phyloP scores from a whole-genome alignment of 1,140 invertebrate species.

The Heliconius hermathena region DNA sequence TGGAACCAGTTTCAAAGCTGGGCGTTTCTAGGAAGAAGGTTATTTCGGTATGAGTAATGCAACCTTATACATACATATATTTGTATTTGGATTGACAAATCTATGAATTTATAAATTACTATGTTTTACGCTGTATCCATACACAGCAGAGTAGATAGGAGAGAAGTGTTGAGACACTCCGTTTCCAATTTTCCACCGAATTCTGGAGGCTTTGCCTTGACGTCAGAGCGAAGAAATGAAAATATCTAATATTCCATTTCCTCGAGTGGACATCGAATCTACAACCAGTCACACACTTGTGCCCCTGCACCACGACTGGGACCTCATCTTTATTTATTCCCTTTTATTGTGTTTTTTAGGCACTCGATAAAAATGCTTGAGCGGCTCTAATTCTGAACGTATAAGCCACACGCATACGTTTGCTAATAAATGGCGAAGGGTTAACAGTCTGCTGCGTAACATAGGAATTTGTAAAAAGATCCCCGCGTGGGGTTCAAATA shows the following conservation, averaged over 20 bases:
- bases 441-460: slow-evolving; percentile 74
- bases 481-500: slow-evolving; percentile 53
- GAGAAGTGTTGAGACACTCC: too few species aligned
- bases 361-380: slow-evolving; percentile 31
- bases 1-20: slow-evolving; percentile 35
- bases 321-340: too few species aligned
- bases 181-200: too few species aligned
- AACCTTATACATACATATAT: background rate
- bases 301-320: too few species aligned
- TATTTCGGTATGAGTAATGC: slow-evolving; percentile 12
- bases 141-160: too few species aligned
- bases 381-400: slow-evolving; percentile 35
- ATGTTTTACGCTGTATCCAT: too few species aligned
- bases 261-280: too few species aligned
- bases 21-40: slow-evolving; percentile 39
- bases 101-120: too few species aligned
- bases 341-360: slow-evolving; percentile 17
- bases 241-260: too few species aligned
- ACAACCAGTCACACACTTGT: too few species aligned
- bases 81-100: background rate
- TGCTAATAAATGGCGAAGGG: slow-evolving; percentile 68
- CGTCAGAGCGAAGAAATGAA: too few species aligned
- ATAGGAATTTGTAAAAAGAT: slow-evolving; percentile 58
- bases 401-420: slow-evolving; percentile 42
- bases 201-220: too few species aligned